Conservation (phyloP, 2,888 invertebrate species). For the Leptarthrus brevirostris region DNA sequence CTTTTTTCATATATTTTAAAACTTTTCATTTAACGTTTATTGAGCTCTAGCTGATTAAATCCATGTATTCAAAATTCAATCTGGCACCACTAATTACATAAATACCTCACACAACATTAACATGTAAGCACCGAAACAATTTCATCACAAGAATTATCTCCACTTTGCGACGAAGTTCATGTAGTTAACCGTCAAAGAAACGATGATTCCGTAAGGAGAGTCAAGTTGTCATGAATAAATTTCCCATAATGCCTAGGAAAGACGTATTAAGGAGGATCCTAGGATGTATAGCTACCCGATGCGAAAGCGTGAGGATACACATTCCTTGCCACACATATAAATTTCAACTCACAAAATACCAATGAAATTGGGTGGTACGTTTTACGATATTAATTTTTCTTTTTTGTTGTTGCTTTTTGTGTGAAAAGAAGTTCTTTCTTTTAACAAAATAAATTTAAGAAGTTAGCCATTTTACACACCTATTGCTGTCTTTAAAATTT, state of each 20-base stretch:
- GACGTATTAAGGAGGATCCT: constrained; percentile 1
- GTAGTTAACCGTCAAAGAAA: constrained; percentile 6
- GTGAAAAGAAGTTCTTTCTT: no score
- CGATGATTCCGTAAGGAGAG: neutral
- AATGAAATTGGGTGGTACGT: no score
- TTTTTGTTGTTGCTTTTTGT: no score
- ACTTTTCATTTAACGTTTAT: no score
- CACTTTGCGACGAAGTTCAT: constrained; percentile 3
- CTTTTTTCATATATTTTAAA: no score
- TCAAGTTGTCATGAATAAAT: constrained; percentile 38
- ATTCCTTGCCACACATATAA: no score
- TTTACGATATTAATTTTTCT: no score
- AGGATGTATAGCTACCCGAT: neutral
- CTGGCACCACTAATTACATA: constrained; percentile 46
- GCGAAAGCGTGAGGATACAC: neutral
- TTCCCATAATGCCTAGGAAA: neutral
- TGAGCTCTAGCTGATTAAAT: no score
- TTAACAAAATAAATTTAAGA: no score
- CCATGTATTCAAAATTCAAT: constrained; percentile 39
- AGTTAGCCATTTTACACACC: no score
- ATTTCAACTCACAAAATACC: no score
- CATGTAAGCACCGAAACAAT: constrained; percentile 33
- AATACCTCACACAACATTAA: constrained; percentile 48
- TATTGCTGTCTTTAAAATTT: no score
- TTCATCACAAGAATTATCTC: constrained; percentile 6